phyloP scores from a whole-genome alignment of 1,140 invertebrate species.

The Caenorhabditis elegans region DNA sequence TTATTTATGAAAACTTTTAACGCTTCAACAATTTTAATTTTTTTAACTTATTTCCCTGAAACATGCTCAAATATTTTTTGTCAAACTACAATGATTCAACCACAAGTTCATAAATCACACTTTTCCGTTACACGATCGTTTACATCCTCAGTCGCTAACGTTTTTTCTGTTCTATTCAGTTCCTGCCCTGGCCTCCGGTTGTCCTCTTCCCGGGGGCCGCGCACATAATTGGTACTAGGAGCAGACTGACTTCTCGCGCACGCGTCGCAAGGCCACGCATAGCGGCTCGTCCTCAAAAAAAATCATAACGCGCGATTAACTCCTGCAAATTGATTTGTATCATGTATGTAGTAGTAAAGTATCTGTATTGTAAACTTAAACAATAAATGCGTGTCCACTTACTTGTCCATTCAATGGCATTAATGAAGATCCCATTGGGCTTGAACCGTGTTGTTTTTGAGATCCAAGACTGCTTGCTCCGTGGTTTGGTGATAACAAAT shows the following conservation, averaged over 20 bases:
- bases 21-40: too few species aligned
- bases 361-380: too few species aligned
- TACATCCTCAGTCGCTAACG: neutral
- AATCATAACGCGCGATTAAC: conserved; percentile 24
- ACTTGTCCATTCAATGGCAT: neutral
- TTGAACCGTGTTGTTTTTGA: neutral
- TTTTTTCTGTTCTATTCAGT: neutral
- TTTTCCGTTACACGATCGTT: neutral
- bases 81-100: neutral
- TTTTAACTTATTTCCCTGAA: too few species aligned
- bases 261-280: neutral
- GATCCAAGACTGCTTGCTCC: neutral
- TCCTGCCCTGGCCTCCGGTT: neutral
- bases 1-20: too few species aligned
- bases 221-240: conserved; percentile 33
- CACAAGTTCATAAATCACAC: neutral
- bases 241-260: neutral
- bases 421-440: conserved; percentile 4
- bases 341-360: too few species aligned
- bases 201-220: conserved; percentile 14
- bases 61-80: too few species aligned
- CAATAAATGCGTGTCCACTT: neutral
- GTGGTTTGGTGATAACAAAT: neutral
- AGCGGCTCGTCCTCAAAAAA: conserved; percentile 10
- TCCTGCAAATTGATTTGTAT: too few species aligned